Evolutionary conservation across 2,797 vertebrate species (phyloP), one percentile per base, ranked within the genome.

Genomic region (Danio jaintianensis): DNA sequence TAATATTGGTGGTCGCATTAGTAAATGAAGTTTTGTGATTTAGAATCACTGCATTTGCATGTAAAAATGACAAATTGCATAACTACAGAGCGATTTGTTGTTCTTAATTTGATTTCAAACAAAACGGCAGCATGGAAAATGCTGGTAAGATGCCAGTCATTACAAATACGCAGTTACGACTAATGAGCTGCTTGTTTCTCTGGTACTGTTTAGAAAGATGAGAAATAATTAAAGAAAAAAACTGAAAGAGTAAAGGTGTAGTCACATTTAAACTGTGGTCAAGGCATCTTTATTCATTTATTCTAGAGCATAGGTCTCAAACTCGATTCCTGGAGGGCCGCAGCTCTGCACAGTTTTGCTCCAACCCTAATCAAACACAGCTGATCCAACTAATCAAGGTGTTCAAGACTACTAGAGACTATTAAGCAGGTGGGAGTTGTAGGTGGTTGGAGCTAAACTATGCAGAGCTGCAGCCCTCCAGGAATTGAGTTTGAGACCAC

Each of bases 81-180:
- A n/a, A 29, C 20, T 22, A 36, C 20, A 40, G 48, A 40, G 29
- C 29, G 40, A 13, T 53, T 38, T 69, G 6, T 53, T 53, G 48
- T 47, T 61, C 0, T 43, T n/a, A 64, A 22, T 55, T 66, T 43
- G 13, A 48, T 38, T 59, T 73, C 7, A 52, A 64, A 42, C 59
- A 16, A 75, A 75, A 52, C n/a, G 52, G 20, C 22, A 63, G 40
- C 29, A 75, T 38, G 48, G 16, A 69, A 69, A 69, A 10, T 52
- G 5, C 38, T n/a, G 6, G 7, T 50, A 75, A 18, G 45, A 52
- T 52, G 29, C 42, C 22, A 59, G 71, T 12, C 15, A 36, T 73
- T 73, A 36, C 20, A 59, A 29, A 47, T 52, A 18, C 16, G 52
- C 48, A 69, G 29, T 47, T 59, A n/a, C 11, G 20, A 59, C 52